These are phyloP conservation scores for Leptinotarsa undecemlineata DNA, from an alignment of 1,140 invertebrate genomes.

Conservation along the genomic window DNA sequence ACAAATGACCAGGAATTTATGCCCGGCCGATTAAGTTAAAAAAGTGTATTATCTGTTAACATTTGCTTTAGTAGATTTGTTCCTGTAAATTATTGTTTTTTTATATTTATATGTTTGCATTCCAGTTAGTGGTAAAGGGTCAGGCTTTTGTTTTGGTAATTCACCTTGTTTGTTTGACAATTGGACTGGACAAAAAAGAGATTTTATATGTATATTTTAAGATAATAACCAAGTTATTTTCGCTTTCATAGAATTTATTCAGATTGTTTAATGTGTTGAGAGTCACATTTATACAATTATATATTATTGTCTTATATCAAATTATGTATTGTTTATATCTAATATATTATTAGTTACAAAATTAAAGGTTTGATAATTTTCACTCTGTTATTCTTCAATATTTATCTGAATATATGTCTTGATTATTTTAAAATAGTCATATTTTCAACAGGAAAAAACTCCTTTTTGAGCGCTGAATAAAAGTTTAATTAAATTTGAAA, in stretches of 20 bases:
- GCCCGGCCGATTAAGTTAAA: not conserved
- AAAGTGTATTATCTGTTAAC: constrained; percentile 6
- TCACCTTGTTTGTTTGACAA: not conserved
- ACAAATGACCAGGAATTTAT: no score
- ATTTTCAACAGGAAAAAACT: no score
- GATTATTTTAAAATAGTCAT: no score
- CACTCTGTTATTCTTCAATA: no score
- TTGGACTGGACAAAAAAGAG: not conserved
- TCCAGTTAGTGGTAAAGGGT: constrained; percentile 17
- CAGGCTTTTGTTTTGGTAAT: not conserved
- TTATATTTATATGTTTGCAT: constrained; percentile 17
- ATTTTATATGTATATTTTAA: not conserved
- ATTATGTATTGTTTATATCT: constrained; percentile 9
- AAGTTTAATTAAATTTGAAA: no score
- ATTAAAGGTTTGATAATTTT: not conserved
- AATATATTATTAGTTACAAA: constrained; percentile 13
- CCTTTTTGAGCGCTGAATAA: no score
- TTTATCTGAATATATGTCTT: no score
- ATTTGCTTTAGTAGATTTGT: constrained; percentile 9
- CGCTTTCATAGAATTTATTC: not conserved
- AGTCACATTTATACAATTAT: not conserved
- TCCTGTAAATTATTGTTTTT: constrained; percentile 20
- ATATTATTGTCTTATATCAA: not conserved
- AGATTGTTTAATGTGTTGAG: not conserved
- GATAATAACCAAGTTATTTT: no score